Base-by-base conservation (phyloP, 2,888 invertebrate species). In the Acleris sparsana region DNA sequence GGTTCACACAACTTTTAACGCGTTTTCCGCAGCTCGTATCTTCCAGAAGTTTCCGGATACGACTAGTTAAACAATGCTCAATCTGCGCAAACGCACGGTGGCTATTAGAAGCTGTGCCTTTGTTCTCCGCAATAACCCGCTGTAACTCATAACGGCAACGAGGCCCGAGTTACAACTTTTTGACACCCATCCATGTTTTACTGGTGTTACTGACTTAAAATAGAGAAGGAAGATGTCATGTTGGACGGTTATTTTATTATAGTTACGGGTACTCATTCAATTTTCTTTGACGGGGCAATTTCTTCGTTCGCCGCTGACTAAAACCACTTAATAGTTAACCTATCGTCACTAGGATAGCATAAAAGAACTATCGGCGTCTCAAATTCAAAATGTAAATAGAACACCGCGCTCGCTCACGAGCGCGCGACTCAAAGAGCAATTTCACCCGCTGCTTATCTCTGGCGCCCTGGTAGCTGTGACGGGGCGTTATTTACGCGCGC, bases 401-500 rank as follows among this genome's bases (percentile, higher is more conserved):
- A 76, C 25, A 48, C 39, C 16, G 58, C 46, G 58, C 48, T 16
- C 57, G 57, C 58, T 48, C 17, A 25, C 58, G 22, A 56, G 11
- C 44, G 55, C 53, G 53, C 78, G 72, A 72, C 73, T 55, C 53
- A 33, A 39, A 25, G 43, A 55, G 55, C 55, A 55, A 55, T 55
- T 55, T 43, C 64, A 51, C 49, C 76, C 73, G 72, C 80, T 79
- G 79, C 89, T 92, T 92, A 90, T 90, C 91, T 86, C 80, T 79
- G 80, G 75, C 77, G 72, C 76, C 83, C 83, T 80, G 79, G 78
- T 79, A 75, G 81, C 84, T 74, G 85, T 88, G 89, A 88, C 89
- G 87, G 86, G 80, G 80, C 79, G 86, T 89, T 92, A 92, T 92
- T 92, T 92, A 92, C 91, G 90, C 87, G 84, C 84, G 86, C 78